These are phyloP conservation scores for Limnephilus marmoratus DNA, from an alignment of 2,888 invertebrate genomes.

Conservation along the genomic window DNA sequence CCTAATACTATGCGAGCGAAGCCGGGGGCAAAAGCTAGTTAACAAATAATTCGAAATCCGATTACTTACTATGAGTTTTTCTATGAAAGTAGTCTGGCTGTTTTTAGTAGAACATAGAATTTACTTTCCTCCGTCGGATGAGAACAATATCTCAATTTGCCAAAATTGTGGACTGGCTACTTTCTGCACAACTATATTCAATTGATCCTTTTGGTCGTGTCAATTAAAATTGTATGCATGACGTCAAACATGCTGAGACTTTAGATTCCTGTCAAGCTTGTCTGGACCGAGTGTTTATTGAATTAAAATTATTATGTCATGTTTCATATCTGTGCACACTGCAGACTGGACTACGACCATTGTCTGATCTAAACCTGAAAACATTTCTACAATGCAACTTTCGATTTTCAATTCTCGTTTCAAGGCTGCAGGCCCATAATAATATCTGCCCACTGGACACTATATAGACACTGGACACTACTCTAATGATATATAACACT, in stretches of 20 bases:
- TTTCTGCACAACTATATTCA: no score
- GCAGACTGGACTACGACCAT: background rate
- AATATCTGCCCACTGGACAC: background rate
- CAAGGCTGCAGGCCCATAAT: slow-evolving; percentile 36
- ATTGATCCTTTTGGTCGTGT: background rate
- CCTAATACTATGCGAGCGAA: no score
- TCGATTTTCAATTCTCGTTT: slow-evolving; percentile 43
- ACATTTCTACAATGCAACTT: slow-evolving; percentile 37
- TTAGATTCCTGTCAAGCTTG: background rate
- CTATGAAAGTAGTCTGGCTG: no score
- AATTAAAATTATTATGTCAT: slow-evolving; percentile 22
- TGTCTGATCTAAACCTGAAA: slow-evolving; percentile 40
- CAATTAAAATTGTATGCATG: background rate
- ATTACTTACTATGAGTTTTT: no score
- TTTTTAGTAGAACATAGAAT: no score
- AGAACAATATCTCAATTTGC: no score
- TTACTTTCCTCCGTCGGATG: no score
- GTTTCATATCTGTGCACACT: background rate
- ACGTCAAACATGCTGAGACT: background rate
- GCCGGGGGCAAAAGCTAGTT: no score
- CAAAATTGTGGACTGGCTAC: no score
- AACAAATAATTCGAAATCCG: no score
- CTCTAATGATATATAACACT: background rate
- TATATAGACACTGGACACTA: background rate
- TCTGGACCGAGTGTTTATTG: background rate